Conservation (phyloP, 2,113 vertebrate genomes). For the Dolichotis patagonum region DNA sequence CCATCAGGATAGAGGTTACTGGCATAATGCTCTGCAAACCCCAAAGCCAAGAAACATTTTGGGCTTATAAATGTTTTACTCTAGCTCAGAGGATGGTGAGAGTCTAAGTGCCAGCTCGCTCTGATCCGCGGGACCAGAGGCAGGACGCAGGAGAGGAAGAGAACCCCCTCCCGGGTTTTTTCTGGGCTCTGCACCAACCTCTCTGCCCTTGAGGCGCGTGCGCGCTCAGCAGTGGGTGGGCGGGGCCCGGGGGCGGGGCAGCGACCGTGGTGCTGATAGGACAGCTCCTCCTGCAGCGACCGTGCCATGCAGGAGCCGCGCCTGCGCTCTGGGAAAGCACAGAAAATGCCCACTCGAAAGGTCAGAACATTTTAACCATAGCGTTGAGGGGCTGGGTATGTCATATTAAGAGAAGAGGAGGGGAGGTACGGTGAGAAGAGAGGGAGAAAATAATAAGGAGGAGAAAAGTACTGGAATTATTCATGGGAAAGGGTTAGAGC, state of each 20-base stretch:
- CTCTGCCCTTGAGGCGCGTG: constrained; percentile 1
- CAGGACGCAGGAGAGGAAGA: not conserved
- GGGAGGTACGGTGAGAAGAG: fast-evolving
- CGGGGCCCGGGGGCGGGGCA: not conserved
- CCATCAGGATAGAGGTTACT: not conserved
- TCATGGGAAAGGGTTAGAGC: not conserved
- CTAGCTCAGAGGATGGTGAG: constrained; percentile 15
- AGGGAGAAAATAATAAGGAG: not conserved
- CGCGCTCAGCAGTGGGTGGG: not conserved
- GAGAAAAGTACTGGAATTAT: not conserved
- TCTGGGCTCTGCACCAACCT: not conserved
- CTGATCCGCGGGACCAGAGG: not conserved
- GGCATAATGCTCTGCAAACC: not conserved
- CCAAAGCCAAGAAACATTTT: constrained; percentile 42
- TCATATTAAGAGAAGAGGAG: no score
- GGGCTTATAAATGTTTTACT: constrained; percentile 56
- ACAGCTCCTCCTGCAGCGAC: constrained; percentile 80
- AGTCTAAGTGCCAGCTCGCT: not conserved
- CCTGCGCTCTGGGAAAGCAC: not conserved
- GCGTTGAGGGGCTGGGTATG: not conserved
- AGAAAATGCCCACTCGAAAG: not conserved
- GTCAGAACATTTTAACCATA: not conserved
- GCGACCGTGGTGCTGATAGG: constrained; percentile 80
- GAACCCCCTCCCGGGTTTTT: not conserved
- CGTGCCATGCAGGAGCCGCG: not conserved